Percentiles rank a stretch among this genome's conserved stretches.
Conservation (phyloP, 2,888 invertebrate genomes). For the Dryobotodes eremita region DNA sequence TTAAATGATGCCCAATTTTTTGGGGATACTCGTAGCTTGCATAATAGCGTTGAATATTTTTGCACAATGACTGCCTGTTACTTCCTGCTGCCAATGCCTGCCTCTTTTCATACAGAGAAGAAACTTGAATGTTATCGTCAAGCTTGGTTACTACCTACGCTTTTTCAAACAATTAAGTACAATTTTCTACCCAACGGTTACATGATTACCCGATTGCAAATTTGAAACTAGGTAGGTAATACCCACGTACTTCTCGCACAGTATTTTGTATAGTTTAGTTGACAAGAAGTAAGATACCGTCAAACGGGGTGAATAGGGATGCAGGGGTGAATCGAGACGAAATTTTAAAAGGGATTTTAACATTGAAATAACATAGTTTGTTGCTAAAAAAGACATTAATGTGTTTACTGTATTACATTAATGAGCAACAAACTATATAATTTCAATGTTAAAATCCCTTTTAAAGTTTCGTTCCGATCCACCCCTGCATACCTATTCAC, state of each 20-base stretch:
- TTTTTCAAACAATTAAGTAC: background rate
- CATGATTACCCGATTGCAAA: background rate
- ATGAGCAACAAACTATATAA: no score
- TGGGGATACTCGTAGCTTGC: background rate
- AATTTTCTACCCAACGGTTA: background rate
- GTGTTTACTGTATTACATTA: no score
- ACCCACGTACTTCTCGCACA: background rate
- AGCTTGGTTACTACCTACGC: background rate
- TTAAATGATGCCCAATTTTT: background rate
- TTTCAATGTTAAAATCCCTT: no score
- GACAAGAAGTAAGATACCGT: background rate
- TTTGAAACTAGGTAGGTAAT: background rate
- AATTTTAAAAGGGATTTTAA: no score
- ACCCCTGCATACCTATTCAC: no score
- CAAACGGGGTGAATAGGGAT: no score
- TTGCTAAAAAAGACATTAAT: no score
- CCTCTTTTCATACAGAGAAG: background rate
- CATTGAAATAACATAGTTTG: no score
- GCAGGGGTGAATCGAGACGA: no score
- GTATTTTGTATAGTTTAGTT: background rate
- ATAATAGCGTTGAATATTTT: background rate
- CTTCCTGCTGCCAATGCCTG: background rate
- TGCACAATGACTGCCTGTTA: background rate
- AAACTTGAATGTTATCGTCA: background rate
- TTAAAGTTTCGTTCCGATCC: no score